Evolutionary conservation across 2,888 invertebrate genomes (phyloP).

Genomic region (Ptychoptera contaminata): DNA sequence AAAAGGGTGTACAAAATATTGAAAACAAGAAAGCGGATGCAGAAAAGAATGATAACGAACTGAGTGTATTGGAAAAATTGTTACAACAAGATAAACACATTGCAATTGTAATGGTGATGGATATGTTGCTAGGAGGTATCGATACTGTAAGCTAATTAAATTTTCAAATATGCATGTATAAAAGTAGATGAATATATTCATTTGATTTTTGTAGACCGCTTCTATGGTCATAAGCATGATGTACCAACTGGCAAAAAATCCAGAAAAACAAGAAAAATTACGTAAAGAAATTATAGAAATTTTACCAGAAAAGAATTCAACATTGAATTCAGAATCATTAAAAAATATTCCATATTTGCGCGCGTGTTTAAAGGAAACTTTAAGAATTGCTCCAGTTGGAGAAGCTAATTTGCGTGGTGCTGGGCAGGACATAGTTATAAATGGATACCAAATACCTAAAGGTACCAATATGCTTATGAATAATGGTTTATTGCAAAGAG

Average conservation of each 20-base stretch:
- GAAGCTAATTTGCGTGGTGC: slow-evolving; percentile 30
- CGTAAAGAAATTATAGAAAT: slow-evolving; percentile 26
- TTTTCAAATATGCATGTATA: too few relatives aligned
- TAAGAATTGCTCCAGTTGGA: slow-evolving; percentile 32
- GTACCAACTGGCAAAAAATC: slow-evolving; percentile 39
- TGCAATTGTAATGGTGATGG: slow-evolving; percentile 44
- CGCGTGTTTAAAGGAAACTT: slow-evolving; percentile 47
- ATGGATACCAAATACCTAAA: slow-evolving; percentile 31
- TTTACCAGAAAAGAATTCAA: slow-evolving; percentile 18
- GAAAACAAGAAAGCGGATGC: slow-evolving; percentile 10
- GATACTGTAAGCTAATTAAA: slow-evolving; percentile 54
- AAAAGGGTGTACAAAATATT: slow-evolving; percentile 8
- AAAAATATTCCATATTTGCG: slow-evolving; percentile 34
- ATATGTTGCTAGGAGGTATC: slow-evolving; percentile 48
- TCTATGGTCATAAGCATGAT: too few relatives aligned
- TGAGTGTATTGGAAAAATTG: slow-evolving; percentile 41
- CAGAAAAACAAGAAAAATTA: slow-evolving; percentile 35
- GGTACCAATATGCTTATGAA: slow-evolving; percentile 14
- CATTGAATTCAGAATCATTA: slow-evolving; percentile 6
- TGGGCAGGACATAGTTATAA: slow-evolving; percentile 30
- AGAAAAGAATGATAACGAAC: neutral
- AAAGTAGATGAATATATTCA: neutral
- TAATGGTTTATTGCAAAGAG: slow-evolving; percentile 8
- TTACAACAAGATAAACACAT: slow-evolving; percentile 38
- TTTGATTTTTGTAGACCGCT: slow-evolving; percentile 26